Base-by-base conservation (phyloP, 35 echinoderm and acorn worm genomes). In the Apostichopus californicus region DNA sequence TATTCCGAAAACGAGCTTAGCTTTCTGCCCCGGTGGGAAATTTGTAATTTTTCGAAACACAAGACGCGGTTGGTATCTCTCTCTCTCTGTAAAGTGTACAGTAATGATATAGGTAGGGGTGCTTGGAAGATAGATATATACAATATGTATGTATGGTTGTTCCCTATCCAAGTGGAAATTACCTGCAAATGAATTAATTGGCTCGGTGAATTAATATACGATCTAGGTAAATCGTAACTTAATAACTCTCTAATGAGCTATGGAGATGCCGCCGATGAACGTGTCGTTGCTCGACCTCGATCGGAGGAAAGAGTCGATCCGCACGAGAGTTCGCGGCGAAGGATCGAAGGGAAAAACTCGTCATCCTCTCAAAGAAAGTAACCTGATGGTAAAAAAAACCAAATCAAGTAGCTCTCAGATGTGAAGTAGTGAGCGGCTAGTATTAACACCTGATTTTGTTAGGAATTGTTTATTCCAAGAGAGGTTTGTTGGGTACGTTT, bases 1-100 rank as follows among this genome's bases (percentile, higher is more conserved):
- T 60, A 23, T 23, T n/a, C 54, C 23, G 34, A 25, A 85, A 85
- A 85, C n/a, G 81, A 61, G 57, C 80, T 85, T 85, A 59, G 81
- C 55, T 85, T 18, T 85, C 55, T 55, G 81, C 55, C 24, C 81
- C 55, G 5, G 15, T 22, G 81, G 57, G 81, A 59, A 85, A 85
- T 85, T 85, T 58, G 81, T 85, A 85, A 85, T 85, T 59, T 58
- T 61, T 59, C 58, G 81, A 85, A 85, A 85, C 54, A 58, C n/a
- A 52, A 85, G 81, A 85, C 56, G 13, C 21, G 5, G 81, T 1
- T 75, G 14, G 14, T 22, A 12, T 73, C 71, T 75, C 58, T 61
- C 1, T 3, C 58, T 12, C 8, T 61, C 8, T 61, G 58, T 8
- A 61, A 61, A 46, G 34, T 46, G 34, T 46, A 46, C 34, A 46